Evolutionary conservation across 2,797 vertebrate genomes (phyloP).

Genomic region (Pitangus sulphuratus): DNA sequence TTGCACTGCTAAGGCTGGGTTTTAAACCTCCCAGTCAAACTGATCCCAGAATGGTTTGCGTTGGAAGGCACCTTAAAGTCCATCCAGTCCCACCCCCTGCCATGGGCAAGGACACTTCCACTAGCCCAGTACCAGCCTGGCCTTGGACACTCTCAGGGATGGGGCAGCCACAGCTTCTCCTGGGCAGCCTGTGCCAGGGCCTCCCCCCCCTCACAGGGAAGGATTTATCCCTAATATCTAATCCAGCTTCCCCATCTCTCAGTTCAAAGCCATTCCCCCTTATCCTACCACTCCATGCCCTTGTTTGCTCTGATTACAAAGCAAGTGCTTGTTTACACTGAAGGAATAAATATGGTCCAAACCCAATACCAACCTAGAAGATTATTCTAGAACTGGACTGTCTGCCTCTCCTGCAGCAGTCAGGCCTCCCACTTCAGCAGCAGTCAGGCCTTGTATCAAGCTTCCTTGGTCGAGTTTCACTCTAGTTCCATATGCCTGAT

Average conservation of each 20-base stretch:
- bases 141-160: neutral
- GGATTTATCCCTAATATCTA: neutral
- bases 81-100: neutral
- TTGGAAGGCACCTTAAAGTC: neutral
- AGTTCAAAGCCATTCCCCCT: neutral
- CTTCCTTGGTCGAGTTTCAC: neutral
- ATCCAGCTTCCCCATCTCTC: neutral
- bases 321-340: neutral
- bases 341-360: neutral
- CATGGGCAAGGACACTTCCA: neutral
- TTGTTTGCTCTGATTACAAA: neutral
- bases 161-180: neutral
- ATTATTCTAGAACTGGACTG: neutral
- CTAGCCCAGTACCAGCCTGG: rapidly evolving
- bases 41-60: neutral
- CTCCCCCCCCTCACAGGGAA: rapidly evolving
- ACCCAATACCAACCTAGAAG: neutral
- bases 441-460: neutral
- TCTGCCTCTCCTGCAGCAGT: neutral
- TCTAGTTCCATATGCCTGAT: neutral
- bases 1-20: neutral
- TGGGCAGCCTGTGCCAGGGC: neutral
- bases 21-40: constrained; percentile 11
- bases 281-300: neutral
- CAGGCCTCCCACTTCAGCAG: neutral